Evolutionary conservation across 2,113 vertebrate genomes (phyloP).

Genomic region (Amphilophus citrinellus): DNA sequence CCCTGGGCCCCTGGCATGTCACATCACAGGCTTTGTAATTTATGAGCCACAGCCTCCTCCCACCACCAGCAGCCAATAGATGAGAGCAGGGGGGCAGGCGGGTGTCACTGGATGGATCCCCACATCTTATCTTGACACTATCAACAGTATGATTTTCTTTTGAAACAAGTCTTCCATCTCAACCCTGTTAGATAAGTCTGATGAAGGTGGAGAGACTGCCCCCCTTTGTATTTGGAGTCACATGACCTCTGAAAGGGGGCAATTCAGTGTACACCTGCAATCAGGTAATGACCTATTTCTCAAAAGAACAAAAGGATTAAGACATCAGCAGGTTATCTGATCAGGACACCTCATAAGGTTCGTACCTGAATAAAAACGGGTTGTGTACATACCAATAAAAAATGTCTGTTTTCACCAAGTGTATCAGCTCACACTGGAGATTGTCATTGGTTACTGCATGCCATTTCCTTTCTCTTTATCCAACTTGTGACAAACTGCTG

Average conservation of each 20-base stretch:
- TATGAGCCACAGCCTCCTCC: slow-evolving; percentile 68
- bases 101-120: slow-evolving; percentile 40
- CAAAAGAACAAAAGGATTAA: slow-evolving; percentile 74
- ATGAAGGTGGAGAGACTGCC: slow-evolving; percentile 61
- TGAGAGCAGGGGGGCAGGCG: slow-evolving; percentile 27
- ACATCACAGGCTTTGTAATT: slow-evolving; percentile 30
- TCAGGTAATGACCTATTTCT: slow-evolving; percentile 74
- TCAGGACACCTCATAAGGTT: slow-evolving; percentile 45
- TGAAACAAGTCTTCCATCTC: slow-evolving; percentile 65
- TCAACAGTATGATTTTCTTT: slow-evolving; percentile 68
- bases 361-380: slow-evolving; percentile 61
- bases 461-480: neutral
- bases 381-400: slow-evolving; percentile 33
- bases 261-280: slow-evolving; percentile 65
- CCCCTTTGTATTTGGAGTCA: slow-evolving; percentile 76
- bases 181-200: slow-evolving; percentile 70
- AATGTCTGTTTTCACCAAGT: neutral
- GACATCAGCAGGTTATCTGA: slow-evolving; percentile 70
- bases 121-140: slow-evolving; percentile 79
- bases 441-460: neutral
- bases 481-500: neutral
- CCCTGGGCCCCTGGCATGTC: neutral
- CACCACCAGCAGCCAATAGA: slow-evolving; percentile 75
- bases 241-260: slow-evolving; percentile 64
- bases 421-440: neutral